Evolutionary conservation across 2,113 vertebrate genomes (phyloP).

Genomic region (Elanoides forficatus): DNA sequence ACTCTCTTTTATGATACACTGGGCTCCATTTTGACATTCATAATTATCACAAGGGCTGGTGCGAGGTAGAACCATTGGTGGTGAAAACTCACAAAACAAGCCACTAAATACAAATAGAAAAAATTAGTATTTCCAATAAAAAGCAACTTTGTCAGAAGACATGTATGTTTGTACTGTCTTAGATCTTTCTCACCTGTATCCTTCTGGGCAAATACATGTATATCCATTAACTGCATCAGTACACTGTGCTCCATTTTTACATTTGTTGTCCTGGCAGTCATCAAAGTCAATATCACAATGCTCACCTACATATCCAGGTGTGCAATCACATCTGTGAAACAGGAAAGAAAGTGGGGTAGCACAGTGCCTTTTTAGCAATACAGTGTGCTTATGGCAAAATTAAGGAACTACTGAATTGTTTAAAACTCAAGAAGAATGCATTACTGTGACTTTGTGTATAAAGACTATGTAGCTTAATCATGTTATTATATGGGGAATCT

Average conservation of each 20-base stretch:
- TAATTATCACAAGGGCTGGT: conserved; percentile 96
- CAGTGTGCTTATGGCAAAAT: neutral
- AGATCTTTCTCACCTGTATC: conserved; percentile 83
- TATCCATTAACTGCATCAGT: conserved; percentile 94
- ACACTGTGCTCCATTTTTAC: conserved; percentile 91
- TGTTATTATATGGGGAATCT: neutral
- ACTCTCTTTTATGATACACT: conserved; percentile 85
- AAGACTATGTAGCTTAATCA: neutral
- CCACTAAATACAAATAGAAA: conserved; percentile 74
- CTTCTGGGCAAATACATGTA: conserved; percentile 90
- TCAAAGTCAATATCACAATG: conserved; percentile 91
- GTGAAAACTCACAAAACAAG: conserved; percentile 94
- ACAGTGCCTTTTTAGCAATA: neutral
- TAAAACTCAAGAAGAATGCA: neutral
- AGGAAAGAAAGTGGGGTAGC: neutral
- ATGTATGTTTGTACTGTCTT: neutral
- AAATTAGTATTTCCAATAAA: neutral
- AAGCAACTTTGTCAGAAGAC: neutral
- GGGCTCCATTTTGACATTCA: conserved; percentile 93
- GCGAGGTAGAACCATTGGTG: conserved; percentile 94
- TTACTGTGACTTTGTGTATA: neutral
- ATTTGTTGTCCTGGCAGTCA: conserved; percentile 94
- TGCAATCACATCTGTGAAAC: conserved; percentile 89
- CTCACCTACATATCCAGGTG: conserved; percentile 90
- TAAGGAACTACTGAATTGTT: neutral